Evolutionary conservation across 2,797 vertebrate genomes (phyloP).

Genomic region (Atherinosoma microstoma): DNA sequence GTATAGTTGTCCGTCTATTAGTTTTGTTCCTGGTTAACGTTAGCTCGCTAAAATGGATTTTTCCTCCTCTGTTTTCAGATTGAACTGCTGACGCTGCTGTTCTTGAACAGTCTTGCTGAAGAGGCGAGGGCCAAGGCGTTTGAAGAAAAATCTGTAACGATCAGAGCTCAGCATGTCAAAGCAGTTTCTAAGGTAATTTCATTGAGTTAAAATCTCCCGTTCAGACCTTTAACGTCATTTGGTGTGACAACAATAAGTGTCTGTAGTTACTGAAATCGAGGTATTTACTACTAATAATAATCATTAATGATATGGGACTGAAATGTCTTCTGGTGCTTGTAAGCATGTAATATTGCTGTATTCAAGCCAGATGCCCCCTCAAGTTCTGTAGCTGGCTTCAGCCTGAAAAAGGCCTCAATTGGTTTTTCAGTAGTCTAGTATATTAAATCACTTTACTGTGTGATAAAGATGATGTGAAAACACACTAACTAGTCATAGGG

Average conservation of each 20-base stretch:
- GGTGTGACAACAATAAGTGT: neutral
- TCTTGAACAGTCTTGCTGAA: conserved; percentile 88
- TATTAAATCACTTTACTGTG: neutral
- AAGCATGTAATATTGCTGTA: neutral
- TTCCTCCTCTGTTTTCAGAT: conserved; percentile 80
- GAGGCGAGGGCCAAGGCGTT: conserved; percentile 89
- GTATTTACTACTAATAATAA: neutral
- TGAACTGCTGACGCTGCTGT: conserved; percentile 88
- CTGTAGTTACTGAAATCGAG: neutral
- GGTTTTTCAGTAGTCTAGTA: neutral
- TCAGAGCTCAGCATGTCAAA: conserved; percentile 85
- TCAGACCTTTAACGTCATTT: neutral
- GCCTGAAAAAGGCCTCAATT: neutral
- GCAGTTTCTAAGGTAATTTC: conserved; percentile 82
- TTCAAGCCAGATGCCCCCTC: neutral
- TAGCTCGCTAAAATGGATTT: neutral
- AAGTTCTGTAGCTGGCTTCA: neutral
- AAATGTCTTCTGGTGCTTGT: neutral
- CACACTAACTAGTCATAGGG: neutral
- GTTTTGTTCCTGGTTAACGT: neutral
- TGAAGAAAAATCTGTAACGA: conserved; percentile 85
- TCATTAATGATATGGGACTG: neutral
- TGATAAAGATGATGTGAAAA: neutral
- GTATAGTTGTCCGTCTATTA: too few relatives aligned
- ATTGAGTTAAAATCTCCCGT: too few relatives aligned